Base-by-base conservation (phyloP, 1,140 invertebrate species). In the Ruditapes philippinarum region DNA sequence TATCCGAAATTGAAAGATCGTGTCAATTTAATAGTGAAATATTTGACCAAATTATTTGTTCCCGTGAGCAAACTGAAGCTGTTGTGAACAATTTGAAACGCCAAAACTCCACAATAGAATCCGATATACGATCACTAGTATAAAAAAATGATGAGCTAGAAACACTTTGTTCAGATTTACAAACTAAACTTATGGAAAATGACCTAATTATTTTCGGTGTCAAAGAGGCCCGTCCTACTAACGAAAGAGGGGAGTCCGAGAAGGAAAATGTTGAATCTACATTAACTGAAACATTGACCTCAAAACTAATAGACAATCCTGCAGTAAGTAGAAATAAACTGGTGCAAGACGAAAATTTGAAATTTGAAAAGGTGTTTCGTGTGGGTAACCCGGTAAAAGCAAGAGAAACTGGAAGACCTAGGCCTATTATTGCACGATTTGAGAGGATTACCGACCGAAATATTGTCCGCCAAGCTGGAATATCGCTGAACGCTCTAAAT, bases 131-230 rank as follows among this genome's bases (percentile, higher is more conserved):
- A 38, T 38, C 7, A 70, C 1, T 70, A 19, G 5, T 38, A 17
- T 36, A 31, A 3, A 36, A 70, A 38, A 70, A 36, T 22, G 14
- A 31, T 33, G 60, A 65, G 33, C 19, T 65, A 9, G n/a, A 70
- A 38, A 5, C 65, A 70, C 33, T 31, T 17, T 70, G 65, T 70
- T 2, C 49, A 76, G 73, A 76, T 28, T 1, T 51, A 19, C 73
- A 76, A 17, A 49, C 25, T 12, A 68, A 45, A 28, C 12, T 12
- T 28, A 49, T 49, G 40, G 45, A 49, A 76, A 76, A 76, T 51
- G 45, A 76, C 40, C 73, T 45, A 1, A 76, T 76, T 76, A 31
- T 49, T 2, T 76, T 76, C 31, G 73, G 40, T 28, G 42, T 76
- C 19, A 45, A 76, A 14, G 73, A 76, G 45, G 73, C 42, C 40